These are phyloP conservation scores for Cliona cf. orientalis DNA, from an alignment of 37 sponge, comb jelly and placozoan genomes.

Conservation along the genomic window DNA sequence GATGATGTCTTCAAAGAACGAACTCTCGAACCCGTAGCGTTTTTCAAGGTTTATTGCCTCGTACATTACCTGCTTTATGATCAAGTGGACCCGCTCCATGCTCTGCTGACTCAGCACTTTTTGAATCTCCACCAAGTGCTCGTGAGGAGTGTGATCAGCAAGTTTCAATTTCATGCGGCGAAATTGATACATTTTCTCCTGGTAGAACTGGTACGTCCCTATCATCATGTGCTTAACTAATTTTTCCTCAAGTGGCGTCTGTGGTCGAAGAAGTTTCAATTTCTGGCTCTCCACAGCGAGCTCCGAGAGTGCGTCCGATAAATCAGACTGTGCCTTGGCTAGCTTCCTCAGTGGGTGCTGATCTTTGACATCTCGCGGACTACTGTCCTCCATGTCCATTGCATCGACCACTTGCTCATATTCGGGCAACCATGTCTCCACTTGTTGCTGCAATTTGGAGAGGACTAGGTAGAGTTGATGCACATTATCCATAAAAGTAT, in stretches of 20 bases:
- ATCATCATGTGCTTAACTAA: constrained; percentile 37
- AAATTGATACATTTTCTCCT: constrained; percentile 59
- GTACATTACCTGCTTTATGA: constrained; percentile 44
- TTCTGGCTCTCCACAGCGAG: constrained; percentile 60
- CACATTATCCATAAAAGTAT: constrained; percentile 41
- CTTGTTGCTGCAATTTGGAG: constrained; percentile 4
- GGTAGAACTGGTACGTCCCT: constrained; percentile 50
- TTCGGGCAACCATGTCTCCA: constrained; percentile 37
- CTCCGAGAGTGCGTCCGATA: constrained; percentile 50
- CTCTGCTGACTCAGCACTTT: constrained; percentile 12
- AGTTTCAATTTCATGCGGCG: constrained; percentile 16
- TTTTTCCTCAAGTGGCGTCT: constrained; percentile 33
- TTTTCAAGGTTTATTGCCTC: constrained; percentile 45
- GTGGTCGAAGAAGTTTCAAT: constrained; percentile 35
- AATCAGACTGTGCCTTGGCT: constrained; percentile 36
- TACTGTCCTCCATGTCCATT: constrained; percentile 9
- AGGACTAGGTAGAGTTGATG: constrained; percentile 19
- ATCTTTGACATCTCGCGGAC: constrained; percentile 1
- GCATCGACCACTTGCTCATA: constrained; percentile 41
- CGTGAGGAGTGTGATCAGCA: constrained; percentile 31
- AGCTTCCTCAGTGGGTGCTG: constrained; percentile 24
- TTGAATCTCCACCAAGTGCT: constrained; percentile 19
- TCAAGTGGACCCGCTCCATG: constrained; percentile 39
- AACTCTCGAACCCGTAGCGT: constrained; percentile 11
- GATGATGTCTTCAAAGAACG: constrained; percentile 25